These are phyloP conservation scores for Sarcoramphus papa DNA, from an alignment of 2,797 vertebrate species.

Conservation along the genomic window DNA sequence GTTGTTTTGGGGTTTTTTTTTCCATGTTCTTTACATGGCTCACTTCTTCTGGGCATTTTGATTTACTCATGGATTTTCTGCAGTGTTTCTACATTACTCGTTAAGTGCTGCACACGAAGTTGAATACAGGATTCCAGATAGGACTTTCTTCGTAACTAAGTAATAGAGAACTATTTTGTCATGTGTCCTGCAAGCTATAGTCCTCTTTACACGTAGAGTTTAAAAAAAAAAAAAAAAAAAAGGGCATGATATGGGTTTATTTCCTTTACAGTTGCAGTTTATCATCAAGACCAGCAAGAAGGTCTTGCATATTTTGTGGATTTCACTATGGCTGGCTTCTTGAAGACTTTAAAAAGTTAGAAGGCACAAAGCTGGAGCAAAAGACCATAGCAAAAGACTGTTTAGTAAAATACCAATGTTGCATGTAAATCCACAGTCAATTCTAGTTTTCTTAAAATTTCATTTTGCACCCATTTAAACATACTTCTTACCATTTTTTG, in stretches of 20 bases:
- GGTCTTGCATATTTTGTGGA: not conserved
- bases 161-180: not conserved
- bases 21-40: not conserved
- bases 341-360: not conserved
- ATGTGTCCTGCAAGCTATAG: not conserved
- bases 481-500: rapidly evolving
- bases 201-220: not conserved
- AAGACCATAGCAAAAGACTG: not conserved
- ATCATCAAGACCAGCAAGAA: not conserved
- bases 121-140: not conserved
- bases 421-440: not conserved
- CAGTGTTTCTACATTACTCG: not conserved
- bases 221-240: not conserved
- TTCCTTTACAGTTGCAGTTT: not conserved
- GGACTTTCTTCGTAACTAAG: not conserved
- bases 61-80: not conserved
- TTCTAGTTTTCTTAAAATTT: not conserved
- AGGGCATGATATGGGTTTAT: rapidly evolving
- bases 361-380: not conserved
- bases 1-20: not conserved
- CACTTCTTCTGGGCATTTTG: not conserved
- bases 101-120: not conserved
- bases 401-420: not conserved
- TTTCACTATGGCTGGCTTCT: not conserved
- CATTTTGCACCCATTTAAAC: not conserved